Base-by-base conservation (phyloP, 2,888 invertebrate species). In the Morpho helenor region DNA sequence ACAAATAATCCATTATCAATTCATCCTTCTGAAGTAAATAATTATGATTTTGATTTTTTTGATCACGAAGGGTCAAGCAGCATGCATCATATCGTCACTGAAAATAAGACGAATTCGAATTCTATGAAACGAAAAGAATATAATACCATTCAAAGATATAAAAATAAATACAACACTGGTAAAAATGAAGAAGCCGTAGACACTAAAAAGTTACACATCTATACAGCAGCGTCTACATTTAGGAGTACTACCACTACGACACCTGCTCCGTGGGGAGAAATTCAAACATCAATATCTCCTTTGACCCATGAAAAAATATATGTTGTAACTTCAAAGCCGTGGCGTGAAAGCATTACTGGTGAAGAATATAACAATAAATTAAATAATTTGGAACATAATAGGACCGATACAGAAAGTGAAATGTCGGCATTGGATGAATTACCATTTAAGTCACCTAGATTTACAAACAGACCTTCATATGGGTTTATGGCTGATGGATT, bases 281-380 rank as follows among this genome's bases (percentile, higher is more conserved):
- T 94, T 64, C 92, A 94, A 73, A 93, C 95, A 1, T 93, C 95
- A 16, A 94, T 95, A 74, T 94, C 95, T 8, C 94, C 95, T n/a
- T 82, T 93, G 59, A 95, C 95, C 5, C 94, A 94, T 71, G 96
- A 96, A 82, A 95, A 95, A 75, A 93, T 96, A 0, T 96, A 96
- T 68, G 95, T 96, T 1, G 96, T 96, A 0, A 96, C 96, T 4
- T 96, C 96, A 0, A 94, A 94, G 72, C 92, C 95, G 16, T 91
- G 91, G 85, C 81, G 76, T 64, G 86, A 83, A 51, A 68, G 74
- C 51, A 79, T 80, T 60, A 68, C 62, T 44, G 70, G 82, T n/a
- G 75, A 72, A 48, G 79, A 82, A 50, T 83, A 81, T 51, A 62
- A 68, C 78, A 79, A 84, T 64, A 70, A 73, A 47, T 63, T 74